Evolutionary conservation across 2,888 invertebrate genomes (phyloP).

Genomic region (Harpalus rufipes): DNA sequence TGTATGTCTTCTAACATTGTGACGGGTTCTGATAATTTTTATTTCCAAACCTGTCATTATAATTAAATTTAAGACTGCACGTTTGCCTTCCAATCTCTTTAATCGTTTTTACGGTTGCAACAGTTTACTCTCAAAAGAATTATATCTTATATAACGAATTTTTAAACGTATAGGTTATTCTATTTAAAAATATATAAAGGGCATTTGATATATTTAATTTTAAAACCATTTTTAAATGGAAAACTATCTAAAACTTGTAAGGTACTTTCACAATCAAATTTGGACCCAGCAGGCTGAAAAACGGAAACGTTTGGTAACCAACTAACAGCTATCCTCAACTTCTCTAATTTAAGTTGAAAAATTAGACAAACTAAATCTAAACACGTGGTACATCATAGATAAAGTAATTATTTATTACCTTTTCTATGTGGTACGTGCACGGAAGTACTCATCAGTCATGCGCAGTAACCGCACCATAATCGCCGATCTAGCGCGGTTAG

Average conservation of each 20-base stretch:
- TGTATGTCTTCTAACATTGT: constrained; percentile 56
- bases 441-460: too few relatives aligned
- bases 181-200: constrained; percentile 49
- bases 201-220: constrained; percentile 1
- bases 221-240: constrained; percentile 32
- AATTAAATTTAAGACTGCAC: constrained; percentile 74
- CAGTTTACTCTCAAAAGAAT: constrained; percentile 14
- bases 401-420: too few relatives aligned
- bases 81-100: constrained; percentile 74
- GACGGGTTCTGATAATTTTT: constrained; percentile 45
- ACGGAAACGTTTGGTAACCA: too few relatives aligned
- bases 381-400: too few relatives aligned
- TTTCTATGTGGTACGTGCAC: too few relatives aligned
- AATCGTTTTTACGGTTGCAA: constrained; percentile 47
- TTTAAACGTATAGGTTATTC: constrained; percentile 45
- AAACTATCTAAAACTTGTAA: constrained; percentile 15
- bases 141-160: constrained; percentile 37
- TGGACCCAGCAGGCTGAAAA: too few relatives aligned
- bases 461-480: too few relatives aligned
- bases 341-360: too few relatives aligned
- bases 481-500: too few relatives aligned
- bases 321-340: too few relatives aligned
- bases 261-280: too few relatives aligned
- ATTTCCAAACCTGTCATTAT: constrained; percentile 52
- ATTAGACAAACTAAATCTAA: too few relatives aligned